Conservation (phyloP, 2,888 invertebrate species). For the Sclerodermus sp. region DNA sequence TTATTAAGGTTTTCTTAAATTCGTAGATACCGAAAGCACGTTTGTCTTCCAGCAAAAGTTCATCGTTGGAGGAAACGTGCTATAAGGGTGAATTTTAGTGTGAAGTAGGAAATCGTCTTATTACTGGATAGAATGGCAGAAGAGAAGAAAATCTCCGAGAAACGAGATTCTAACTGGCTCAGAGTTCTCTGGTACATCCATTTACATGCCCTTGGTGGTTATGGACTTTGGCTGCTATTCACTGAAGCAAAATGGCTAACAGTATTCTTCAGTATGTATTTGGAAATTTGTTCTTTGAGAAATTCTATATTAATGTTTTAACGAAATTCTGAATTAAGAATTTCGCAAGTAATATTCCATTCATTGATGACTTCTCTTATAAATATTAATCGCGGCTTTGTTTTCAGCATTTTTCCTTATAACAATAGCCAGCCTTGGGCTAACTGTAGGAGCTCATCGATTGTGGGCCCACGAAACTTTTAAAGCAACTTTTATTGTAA, state of each 20-base stretch:
- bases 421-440: slow-evolving; percentile 71
- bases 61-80: no score
- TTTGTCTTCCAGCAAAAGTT: no score
- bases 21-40: neutral
- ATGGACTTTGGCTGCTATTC: slow-evolving; percentile 66
- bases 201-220: slow-evolving; percentile 69
- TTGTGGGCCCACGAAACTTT: slow-evolving; percentile 90
- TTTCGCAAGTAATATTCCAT: no score
- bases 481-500: slow-evolving; percentile 71
- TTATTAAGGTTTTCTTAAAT: neutral
- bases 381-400: no score
- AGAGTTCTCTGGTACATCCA: slow-evolving; percentile 75
- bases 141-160: slow-evolving; percentile 23
- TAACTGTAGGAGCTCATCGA: slow-evolving; percentile 90
- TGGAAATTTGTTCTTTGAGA: no score
- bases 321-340: no score
- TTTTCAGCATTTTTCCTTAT: slow-evolving; percentile 67
- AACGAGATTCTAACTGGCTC: slow-evolving; percentile 72
- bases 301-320: no score
- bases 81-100: neutral
- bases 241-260: slow-evolving; percentile 67
- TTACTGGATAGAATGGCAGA: neutral
- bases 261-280: slow-evolving; percentile 57
- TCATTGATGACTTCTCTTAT: no score
- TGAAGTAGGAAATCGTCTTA: no score